Conservation (phyloP, 2,113 vertebrate species). For the Pipa parva region DNA sequence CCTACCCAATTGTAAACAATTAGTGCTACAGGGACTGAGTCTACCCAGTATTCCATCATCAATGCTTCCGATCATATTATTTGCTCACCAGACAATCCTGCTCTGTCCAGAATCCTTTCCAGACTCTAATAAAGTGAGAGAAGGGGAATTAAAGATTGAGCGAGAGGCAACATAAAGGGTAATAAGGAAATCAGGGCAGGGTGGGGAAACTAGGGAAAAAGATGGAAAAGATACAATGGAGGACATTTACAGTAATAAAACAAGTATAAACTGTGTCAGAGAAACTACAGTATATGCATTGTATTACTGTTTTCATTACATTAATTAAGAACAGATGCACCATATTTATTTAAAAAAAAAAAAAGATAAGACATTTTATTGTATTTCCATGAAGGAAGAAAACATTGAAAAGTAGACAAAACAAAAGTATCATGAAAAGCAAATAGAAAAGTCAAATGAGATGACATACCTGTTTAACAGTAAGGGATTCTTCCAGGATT, state of each 20-base stretch:
- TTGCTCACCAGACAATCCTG: slow-evolving; percentile 75
- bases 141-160: no score
- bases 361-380: neutral
- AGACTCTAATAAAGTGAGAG: slow-evolving; percentile 86
- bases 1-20: no score
- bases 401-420: neutral
- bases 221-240: neutral
- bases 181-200: neutral
- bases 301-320: no score
- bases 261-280: no score
- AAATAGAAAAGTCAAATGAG: neutral
- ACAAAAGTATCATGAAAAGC: neutral
- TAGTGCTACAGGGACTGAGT: no score
- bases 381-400: neutral
- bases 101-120: slow-evolving; percentile 72
- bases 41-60: no score
- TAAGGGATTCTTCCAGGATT: slow-evolving; percentile 70
- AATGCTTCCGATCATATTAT: neutral
- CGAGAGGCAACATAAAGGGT: slow-evolving; percentile 7
- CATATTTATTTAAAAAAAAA: slow-evolving; percentile 5
- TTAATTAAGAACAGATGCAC: no score
- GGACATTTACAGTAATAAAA: neutral
- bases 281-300: no score
- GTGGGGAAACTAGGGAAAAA: neutral
- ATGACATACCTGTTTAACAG: slow-evolving; percentile 74